Evolutionary conservation across 2,113 vertebrate species (phyloP).

Genomic region (Dendropsophus ebraccatus): DNA sequence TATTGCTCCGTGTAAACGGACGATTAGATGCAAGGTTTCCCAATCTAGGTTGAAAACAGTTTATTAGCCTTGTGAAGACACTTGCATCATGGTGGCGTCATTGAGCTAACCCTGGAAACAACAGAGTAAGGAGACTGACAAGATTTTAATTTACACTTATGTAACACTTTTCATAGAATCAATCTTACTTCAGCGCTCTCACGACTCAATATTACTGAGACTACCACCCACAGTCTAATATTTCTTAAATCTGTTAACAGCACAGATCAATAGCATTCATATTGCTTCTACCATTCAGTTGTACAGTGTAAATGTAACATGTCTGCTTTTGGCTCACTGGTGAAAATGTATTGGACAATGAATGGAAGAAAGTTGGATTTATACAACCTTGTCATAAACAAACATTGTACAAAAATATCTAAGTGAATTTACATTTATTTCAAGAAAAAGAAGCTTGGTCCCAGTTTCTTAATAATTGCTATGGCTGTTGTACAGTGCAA

Average conservation of each 20-base stretch:
- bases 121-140: neutral
- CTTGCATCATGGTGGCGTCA: neutral
- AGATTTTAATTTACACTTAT: conserved; percentile 7
- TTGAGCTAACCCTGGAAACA: neutral
- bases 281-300: neutral
- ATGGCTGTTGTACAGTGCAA: neutral
- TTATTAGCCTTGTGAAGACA: neutral
- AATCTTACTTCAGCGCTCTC: neutral
- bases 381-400: neutral
- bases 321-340: neutral
- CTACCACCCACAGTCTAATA: neutral
- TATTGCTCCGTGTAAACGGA: too few species aligned
- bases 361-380: neutral
- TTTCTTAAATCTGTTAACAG: neutral
- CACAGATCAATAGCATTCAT: neutral
- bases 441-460: neutral
- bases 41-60: neutral
- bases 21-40: neutral
- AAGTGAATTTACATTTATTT: neutral
- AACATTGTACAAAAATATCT: neutral
- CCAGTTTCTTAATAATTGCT: neutral
- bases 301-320: neutral
- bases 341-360: neutral
- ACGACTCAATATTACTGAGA: neutral
- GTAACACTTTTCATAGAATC: conserved; percentile 13